Conservation (phyloP, 2,797 vertebrate species). For the Argentina silus region DNA sequence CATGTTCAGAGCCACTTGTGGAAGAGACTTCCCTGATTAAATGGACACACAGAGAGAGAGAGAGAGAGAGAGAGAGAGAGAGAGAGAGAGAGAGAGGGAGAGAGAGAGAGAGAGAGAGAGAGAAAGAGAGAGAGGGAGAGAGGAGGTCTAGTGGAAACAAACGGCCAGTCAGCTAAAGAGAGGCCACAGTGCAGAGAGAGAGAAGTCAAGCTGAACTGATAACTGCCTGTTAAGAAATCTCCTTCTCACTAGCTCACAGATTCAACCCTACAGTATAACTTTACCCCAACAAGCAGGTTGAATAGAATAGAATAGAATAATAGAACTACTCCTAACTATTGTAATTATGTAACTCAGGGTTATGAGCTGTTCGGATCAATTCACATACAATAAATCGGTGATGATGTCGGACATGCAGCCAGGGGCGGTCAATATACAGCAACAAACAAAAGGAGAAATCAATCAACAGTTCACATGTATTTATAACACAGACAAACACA, state of each 20-base stretch:
- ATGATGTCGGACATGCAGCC: not conserved
- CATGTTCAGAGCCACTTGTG: not conserved
- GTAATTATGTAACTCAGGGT: not conserved
- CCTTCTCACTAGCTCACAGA: not conserved
- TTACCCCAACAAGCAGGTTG: not conserved
- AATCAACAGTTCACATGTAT: not conserved
- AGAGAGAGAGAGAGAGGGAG: not conserved
- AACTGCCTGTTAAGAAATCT: not conserved
- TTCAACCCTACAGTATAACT: not conserved
- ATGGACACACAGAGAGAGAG: not conserved
- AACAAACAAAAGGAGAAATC: not conserved
- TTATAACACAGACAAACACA: not conserved
- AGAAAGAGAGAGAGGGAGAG: not conserved
- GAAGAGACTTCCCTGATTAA: slow-evolving; percentile 5
- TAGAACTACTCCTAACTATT: not conserved
- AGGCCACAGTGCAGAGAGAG: not conserved
- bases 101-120: too few species aligned
- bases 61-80: too few species aligned
- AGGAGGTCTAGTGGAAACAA: not conserved
- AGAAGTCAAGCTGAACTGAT: not conserved
- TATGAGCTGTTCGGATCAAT: not conserved
- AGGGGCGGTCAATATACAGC: not conserved
- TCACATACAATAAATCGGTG: not conserved
- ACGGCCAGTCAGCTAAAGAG: not conserved
- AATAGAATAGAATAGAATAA: not conserved